Evolutionary conservation across 2,888 invertebrate species (phyloP).

Genomic region (Drosophila diplacantha): DNA sequence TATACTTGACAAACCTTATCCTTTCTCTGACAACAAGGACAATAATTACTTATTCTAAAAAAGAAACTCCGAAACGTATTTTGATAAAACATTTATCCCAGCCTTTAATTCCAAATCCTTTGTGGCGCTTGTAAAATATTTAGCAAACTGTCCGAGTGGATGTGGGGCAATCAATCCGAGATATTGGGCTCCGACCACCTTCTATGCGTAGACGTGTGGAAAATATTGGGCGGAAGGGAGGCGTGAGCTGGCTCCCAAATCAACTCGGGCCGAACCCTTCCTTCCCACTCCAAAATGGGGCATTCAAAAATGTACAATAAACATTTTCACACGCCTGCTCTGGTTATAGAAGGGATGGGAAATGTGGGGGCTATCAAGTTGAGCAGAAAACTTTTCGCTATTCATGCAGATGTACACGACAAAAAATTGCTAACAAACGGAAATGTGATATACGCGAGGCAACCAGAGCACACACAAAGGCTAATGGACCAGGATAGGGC

Average conservation of each 20-base stretch:
- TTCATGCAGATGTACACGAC: conserved; percentile 57
- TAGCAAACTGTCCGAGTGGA: neutral
- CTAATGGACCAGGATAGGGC: conserved; percentile 43
- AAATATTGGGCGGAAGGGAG: conserved; percentile 58
- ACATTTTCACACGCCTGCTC: conserved; percentile 53
- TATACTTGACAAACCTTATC: neutral
- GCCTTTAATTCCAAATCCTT: conserved; percentile 4
- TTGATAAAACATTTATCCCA: neutral
- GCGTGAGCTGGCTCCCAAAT: conserved; percentile 66
- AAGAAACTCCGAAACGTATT: too few species aligned
- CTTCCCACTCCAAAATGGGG: conserved; percentile 23
- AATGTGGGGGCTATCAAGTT: conserved; percentile 60
- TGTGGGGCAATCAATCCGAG: conserved; percentile 46
- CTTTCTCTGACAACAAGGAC: neutral
- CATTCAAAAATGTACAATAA: conserved; percentile 53
- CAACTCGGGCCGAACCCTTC: conserved; percentile 49
- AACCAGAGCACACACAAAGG: conserved; percentile 61
- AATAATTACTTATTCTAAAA: neutral
- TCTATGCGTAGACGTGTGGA: conserved; percentile 66
- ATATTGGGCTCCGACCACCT: conserved; percentile 47
- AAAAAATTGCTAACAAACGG: conserved; percentile 70
- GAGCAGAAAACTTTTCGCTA: conserved; percentile 69
- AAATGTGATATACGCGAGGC: conserved; percentile 69
- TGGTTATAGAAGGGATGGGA: conserved; percentile 7
- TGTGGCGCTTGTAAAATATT: conserved; percentile 11